Evolutionary conservation across 1,140 invertebrate genomes (phyloP).

Genomic region (Ruditapes philippinarum): DNA sequence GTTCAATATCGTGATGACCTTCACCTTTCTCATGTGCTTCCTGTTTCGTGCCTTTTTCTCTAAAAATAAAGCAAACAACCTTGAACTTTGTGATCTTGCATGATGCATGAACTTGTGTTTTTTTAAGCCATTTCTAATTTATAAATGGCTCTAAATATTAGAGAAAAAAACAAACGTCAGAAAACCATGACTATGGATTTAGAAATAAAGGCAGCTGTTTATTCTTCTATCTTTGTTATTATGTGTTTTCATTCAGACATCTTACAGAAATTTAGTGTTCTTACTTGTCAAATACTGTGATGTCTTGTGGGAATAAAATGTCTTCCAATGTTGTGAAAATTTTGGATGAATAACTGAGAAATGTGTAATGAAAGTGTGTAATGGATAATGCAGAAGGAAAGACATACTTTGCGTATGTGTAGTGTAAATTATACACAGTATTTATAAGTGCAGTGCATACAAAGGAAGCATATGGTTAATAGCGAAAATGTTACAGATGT

Average conservation of each 20-base stretch:
- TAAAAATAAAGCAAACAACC: neutral
- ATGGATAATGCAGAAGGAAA: too few species aligned
- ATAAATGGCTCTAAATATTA: conserved; percentile 29
- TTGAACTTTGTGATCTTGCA: conserved; percentile 40
- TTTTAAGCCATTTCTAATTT: conserved; percentile 32
- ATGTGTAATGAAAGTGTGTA: neutral
- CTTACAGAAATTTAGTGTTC: conserved; percentile 11
- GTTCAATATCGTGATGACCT: conserved; percentile 31
- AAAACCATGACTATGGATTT: conserved; percentile 13
- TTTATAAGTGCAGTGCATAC: too few species aligned
- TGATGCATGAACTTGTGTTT: conserved; percentile 36
- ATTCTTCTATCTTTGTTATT: neutral
- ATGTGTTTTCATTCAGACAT: neutral
- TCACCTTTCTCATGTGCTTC: conserved; percentile 53
- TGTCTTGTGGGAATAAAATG: neutral
- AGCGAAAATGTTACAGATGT: neutral
- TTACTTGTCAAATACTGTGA: neutral
- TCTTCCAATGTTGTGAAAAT: conserved; percentile 27
- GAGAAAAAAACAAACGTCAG: neutral
- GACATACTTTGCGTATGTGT: too few species aligned
- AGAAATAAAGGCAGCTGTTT: conserved; percentile 14
- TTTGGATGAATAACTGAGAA: neutral
- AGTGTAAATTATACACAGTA: too few species aligned
- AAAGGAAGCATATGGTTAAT: neutral
- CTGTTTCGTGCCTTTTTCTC: conserved; percentile 41